Conservation (phyloP, 1,140 invertebrate genomes). For the Orius insidiosus region DNA sequence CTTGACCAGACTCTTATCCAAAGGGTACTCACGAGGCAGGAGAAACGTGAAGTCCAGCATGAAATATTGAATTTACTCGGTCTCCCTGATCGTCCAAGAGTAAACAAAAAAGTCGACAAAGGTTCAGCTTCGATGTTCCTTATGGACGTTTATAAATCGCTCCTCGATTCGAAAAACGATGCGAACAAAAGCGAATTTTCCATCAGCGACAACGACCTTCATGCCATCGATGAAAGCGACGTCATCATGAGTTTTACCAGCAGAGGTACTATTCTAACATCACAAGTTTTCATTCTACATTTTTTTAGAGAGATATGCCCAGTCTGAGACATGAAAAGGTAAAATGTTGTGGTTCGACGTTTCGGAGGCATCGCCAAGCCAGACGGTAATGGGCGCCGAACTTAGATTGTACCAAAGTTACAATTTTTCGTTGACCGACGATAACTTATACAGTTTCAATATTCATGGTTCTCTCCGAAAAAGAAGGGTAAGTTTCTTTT, state of each 20-base stretch:
- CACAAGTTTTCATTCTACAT: too few relatives aligned
- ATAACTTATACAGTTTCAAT: constrained; percentile 34
- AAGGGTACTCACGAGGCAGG: constrained; percentile 47
- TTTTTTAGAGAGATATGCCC: constrained; percentile 6
- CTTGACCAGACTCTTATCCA: constrained; percentile 70
- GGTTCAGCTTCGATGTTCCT: constrained; percentile 71
- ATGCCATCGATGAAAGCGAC: constrained; percentile 73
- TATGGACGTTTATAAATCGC: constrained; percentile 67
- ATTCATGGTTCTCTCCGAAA: constrained; percentile 34
- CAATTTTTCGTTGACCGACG: constrained; percentile 20
- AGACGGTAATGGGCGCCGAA: constrained; percentile 68
- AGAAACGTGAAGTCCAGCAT: constrained; percentile 65
- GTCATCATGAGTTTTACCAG: constrained; percentile 84
- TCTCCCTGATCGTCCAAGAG: constrained; percentile 55
- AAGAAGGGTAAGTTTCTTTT: constrained; percentile 31
- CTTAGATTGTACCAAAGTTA: constrained; percentile 47
- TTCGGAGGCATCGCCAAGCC: constrained; percentile 57
- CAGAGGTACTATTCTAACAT: constrained; percentile 42
- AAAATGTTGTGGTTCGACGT: constrained; percentile 84
- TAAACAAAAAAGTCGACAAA: constrained; percentile 2
- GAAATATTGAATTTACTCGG: constrained; percentile 76
- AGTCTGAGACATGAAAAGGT: constrained; percentile 60
- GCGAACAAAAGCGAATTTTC: constrained; percentile 38
- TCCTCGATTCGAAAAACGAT: constrained; percentile 44
- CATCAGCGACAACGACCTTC: constrained; percentile 57